phyloP scores from a whole-genome alignment of 2,888 invertebrate species.

The Melieria omissa region DNA sequence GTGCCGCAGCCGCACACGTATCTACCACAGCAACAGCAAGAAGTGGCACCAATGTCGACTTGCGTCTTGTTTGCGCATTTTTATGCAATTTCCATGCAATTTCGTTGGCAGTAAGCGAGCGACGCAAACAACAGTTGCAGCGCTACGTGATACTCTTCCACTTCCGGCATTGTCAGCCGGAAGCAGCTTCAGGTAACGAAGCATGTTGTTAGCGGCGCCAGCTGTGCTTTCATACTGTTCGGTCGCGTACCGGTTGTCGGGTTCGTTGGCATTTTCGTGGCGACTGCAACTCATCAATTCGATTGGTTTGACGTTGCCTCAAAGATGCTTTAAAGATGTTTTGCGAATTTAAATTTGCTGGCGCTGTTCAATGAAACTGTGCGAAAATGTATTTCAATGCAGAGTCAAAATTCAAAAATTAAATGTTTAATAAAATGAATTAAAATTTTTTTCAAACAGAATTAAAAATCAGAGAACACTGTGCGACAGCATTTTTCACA shows the following conservation, averaged over 20 bases:
- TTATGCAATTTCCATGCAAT: constrained; percentile 31
- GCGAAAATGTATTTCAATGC: too few relatives aligned
- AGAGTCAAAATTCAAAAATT: too few relatives aligned
- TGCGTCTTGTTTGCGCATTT: constrained; percentile 19
- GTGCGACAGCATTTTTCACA: too few relatives aligned
- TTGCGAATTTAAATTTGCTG: too few relatives aligned
- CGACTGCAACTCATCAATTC: constrained; percentile 20
- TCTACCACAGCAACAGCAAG: background rate
- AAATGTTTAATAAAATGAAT: too few relatives aligned
- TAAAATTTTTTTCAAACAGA: too few relatives aligned
- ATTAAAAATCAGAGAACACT: too few relatives aligned
- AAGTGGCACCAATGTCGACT: background rate
- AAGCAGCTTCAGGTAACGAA: constrained; percentile 28
- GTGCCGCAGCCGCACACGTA: constrained; percentile 11
- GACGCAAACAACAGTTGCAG: background rate
- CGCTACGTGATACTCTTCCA: constrained; percentile 27
- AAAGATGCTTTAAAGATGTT: too few relatives aligned
- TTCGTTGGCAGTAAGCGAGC: constrained; percentile 12
- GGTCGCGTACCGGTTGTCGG: background rate
- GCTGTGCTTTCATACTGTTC: background rate
- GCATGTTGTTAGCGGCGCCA: constrained; percentile 23
- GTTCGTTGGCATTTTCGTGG: background rate
- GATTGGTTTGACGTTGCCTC: constrained; percentile 22
- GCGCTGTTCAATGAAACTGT: too few relatives aligned
- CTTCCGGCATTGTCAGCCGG: constrained; percentile 18